Conservation (phyloP, 2,797 vertebrate species). For the Xyrichtys novacula region DNA sequence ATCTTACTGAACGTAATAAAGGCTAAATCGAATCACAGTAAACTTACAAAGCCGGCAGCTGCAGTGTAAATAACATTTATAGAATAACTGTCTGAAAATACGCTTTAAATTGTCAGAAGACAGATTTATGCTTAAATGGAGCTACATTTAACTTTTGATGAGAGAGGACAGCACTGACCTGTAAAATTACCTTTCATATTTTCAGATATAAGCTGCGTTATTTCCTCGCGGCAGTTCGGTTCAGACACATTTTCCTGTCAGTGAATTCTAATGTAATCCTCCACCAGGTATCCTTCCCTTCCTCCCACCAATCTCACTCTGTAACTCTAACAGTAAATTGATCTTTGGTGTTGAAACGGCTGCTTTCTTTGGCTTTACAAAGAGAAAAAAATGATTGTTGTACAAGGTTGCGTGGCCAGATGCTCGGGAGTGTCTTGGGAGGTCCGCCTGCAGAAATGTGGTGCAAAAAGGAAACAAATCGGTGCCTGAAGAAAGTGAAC, state of each 20-base stretch:
- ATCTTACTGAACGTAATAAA: neutral
- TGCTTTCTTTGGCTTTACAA: constrained; percentile 48
- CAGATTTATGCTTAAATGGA: constrained; percentile 7
- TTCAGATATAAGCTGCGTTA: constrained; percentile 24
- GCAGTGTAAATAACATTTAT: neutral
- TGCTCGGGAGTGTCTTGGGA: constrained; percentile 53
- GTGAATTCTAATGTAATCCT: constrained; percentile 55
- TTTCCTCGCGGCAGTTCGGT: constrained; percentile 41
- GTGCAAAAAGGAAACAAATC: constrained; percentile 54
- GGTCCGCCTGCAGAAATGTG: constrained; percentile 45
- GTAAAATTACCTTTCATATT: constrained; percentile 50
- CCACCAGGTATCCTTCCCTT: constrained; percentile 26
- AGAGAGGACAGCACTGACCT: constrained; percentile 18
- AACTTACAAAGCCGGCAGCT: neutral
- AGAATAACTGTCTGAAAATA: neutral
- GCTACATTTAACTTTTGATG: constrained; percentile 4
- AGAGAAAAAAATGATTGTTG: constrained; percentile 34
- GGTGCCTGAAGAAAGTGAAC: constrained; percentile 35
- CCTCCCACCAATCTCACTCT: constrained; percentile 42
- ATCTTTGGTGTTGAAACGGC: constrained; percentile 53
- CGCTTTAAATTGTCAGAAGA: neutral
- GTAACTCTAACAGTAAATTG: constrained; percentile 56
- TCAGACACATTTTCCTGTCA: constrained; percentile 45
- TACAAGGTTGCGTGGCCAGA: constrained; percentile 35
- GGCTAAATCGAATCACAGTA: neutral